Evolutionary conservation across 2,888 invertebrate genomes (phyloP), one percentile per base, ranked within the genome.

Genomic region (Rhamphomyia laevipes): DNA sequence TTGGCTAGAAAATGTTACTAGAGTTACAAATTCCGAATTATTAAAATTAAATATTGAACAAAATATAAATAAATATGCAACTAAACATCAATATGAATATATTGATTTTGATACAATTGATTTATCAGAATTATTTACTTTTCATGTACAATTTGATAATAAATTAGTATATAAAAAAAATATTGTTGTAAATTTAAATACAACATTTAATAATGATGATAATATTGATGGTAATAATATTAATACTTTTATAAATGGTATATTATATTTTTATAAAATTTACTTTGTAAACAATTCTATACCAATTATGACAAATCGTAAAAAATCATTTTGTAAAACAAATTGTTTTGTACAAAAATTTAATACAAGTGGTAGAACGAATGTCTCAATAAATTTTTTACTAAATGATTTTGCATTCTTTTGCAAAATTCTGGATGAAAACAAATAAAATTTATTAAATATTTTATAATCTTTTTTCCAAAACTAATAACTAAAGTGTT

Each of bases 241-340:
- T n/a, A 21, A 38, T 16, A 46, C 27, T 33, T n/a, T 33, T 12
- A 51, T 51, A 7, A 49, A 52, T 51, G 54, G 52, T 13, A 54
- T 54, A 46, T 38, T 51, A 31, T 54, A 54, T 47, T 54, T 23
- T 48, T 54, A 50, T 44, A 52, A 51, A 42, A 52, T 54, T 7
- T 54, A 38, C 31, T 52, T 54, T 43, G 41, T 38, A 12, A 46
- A 43, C 15, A 49, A 49, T 46, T 45, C 49, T 6, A 46, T 46
- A 37, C 53, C 51, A 7, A 43, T 54, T 33, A 17, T 33, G 27
- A 54, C 54, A 11, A 52, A 49, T 42, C 52, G 49, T 5, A 47
- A 44, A 45, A 52, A 52, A 46, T 51, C 51, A 30, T 52, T 48
- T 45, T 48, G 48, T 44, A 52, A 47, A 44, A 30, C 44, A 16